phyloP scores from a whole-genome alignment of 2,797 vertebrate species.

The Echeneis naucrates region DNA sequence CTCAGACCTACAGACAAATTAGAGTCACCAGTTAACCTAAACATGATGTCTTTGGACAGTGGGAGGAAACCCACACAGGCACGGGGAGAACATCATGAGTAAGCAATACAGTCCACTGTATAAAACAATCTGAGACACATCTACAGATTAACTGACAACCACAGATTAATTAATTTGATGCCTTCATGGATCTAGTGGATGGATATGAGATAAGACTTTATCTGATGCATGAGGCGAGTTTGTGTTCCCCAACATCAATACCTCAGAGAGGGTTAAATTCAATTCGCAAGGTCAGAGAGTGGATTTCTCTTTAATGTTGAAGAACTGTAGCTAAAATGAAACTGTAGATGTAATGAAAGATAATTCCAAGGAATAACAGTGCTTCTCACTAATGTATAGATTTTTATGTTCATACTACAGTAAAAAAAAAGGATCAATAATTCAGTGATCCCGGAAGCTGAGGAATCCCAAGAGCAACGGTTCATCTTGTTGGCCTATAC shows the following conservation, averaged over 20 bases:
- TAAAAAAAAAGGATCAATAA: constrained; percentile 33
- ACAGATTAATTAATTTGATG: constrained; percentile 35
- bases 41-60: too few relatives aligned
- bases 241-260: constrained; percentile 11
- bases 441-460: constrained; percentile 25
- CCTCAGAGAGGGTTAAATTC: not conserved
- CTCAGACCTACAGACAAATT: too few relatives aligned
- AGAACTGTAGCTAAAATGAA: too few relatives aligned
- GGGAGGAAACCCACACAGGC: too few relatives aligned
- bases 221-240: constrained; percentile 1
- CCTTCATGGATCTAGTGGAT: not conserved
- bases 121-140: constrained; percentile 19
- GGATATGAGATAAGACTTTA: too few relatives aligned
- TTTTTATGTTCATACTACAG: not conserved
- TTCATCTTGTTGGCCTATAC: constrained; percentile 20
- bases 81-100: too few relatives aligned
- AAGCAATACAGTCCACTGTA: not conserved
- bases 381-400: not conserved
- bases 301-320: not conserved
- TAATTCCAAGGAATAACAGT: not conserved
- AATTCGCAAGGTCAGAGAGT: not conserved
- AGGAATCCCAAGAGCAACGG: constrained; percentile 38
- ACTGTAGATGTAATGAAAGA: not conserved
- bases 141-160: constrained; percentile 35
- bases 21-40: too few relatives aligned